These are phyloP conservation scores for Myotis vivesi DNA, from an alignment of 2,797 vertebrate genomes.

Conservation along the genomic window DNA sequence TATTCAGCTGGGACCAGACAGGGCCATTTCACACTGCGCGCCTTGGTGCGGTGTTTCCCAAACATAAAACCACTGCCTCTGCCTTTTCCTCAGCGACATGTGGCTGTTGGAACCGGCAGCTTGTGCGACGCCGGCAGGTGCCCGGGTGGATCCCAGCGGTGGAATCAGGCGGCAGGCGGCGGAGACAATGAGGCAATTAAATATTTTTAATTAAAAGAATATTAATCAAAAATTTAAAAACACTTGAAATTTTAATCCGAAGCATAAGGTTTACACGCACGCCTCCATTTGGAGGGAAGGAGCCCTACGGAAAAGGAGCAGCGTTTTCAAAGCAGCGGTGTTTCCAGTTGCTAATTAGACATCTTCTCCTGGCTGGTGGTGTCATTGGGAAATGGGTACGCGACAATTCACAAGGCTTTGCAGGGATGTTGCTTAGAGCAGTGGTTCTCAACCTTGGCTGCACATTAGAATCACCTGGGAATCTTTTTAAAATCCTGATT, in stretches of 20 bases:
- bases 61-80: background rate
- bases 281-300: slow-evolving; percentile 10
- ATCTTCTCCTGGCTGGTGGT: background rate
- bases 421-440: background rate
- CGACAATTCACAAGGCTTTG: slow-evolving; percentile 1
- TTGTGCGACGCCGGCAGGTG: slow-evolving; percentile 51
- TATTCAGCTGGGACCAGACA: slow-evolving; percentile 68
- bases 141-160: slow-evolving; percentile 21
- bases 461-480: too few species aligned
- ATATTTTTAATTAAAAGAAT: slow-evolving; percentile 65
- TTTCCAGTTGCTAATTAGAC: slow-evolving; percentile 42
- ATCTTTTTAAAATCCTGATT: too few species aligned
- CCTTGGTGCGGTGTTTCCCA: slow-evolving; percentile 68
- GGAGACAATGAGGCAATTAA: slow-evolving; percentile 60
- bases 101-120: slow-evolving; percentile 59
- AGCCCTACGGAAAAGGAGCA: slow-evolving; percentile 40
- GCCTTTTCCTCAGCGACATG: slow-evolving; percentile 51
- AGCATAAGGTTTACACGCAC: slow-evolving; percentile 23
- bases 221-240: slow-evolving; percentile 66
- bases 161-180: background rate
- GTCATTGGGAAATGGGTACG: background rate
- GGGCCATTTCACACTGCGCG: slow-evolving; percentile 59
- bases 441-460: too few species aligned
- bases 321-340: slow-evolving; percentile 47
- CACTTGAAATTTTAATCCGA: slow-evolving; percentile 68